Evolutionary conservation across 2,797 vertebrate genomes (phyloP), one percentile per base, ranked within the genome.

Genomic region (Silurus aristotelis): DNA sequence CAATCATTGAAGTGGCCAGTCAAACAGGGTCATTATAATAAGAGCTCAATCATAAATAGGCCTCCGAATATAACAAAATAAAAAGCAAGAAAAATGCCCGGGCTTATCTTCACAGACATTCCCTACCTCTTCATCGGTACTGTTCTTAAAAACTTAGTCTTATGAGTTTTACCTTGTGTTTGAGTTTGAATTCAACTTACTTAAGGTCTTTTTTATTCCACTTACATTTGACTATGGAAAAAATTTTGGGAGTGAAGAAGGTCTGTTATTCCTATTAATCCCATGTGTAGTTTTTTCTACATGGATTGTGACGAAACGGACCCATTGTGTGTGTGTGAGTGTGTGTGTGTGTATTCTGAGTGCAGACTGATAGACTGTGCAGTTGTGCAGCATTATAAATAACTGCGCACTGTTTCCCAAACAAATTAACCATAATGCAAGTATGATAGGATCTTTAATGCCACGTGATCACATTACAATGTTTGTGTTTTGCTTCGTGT

Each of bases 381-480:
- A 78, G 31, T 61, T 38, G 75, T 61, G 27, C 31, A 38, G 56
- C 31, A 5, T 43, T 79, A 79, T 48, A 79, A 79, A 63, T 79
- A 63, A n/a, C 77, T 58, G 61, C 77, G 31, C 77, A 79, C 77
- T n/a, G 22, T 5, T 79, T 79, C 61, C 77, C 60, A 79, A 63
- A 63, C 77, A 43, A 19, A 61, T 46, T 43, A 78, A 61, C 46
- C 58, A 31, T 22, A 46, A 19, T 8, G 22, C 31, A 63, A 46
- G 60, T 63, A 63, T 46, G 46, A 79, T 46, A 63, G 38, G 38
- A 25, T 63, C 38, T n/a, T n/a, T 15, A 63, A 63, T 78, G 38
- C 13, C 77, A 46, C 13, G 2, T 63, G 12, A 63, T 20, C 58
- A 46, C 14, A 46, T 63, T 63, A 63, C 77, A n/a, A 15, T 63